phyloP scores from a whole-genome alignment of 2,888 invertebrate species.

The Cataglyphis cursor region DNA sequence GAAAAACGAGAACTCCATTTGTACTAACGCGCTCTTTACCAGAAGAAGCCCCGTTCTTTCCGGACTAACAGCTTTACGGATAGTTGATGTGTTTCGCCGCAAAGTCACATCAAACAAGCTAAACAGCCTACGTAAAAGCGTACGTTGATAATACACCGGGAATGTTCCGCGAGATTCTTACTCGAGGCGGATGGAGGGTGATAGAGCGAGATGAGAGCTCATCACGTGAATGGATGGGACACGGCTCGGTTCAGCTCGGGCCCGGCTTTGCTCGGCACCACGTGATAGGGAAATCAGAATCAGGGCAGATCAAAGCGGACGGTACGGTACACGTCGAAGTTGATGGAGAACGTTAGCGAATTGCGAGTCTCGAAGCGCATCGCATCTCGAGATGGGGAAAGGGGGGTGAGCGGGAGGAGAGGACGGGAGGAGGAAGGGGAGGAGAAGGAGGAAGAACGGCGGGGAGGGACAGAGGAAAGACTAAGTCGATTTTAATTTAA shows the following conservation, averaged over 20 bases:
- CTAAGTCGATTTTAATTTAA: constrained; percentile 83
- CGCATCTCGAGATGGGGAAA: background rate
- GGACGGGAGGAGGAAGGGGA: background rate
- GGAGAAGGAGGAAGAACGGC: background rate
- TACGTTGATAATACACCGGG: constrained; percentile 58
- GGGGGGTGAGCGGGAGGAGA: background rate
- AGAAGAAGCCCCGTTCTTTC: background rate
- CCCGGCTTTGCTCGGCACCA: constrained; percentile 35
- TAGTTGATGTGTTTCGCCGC: constrained; percentile 11
- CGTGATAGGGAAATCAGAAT: constrained; percentile 69
- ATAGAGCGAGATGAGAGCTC: constrained; percentile 74
- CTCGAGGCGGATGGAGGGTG: constrained; percentile 58
- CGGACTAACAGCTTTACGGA: constrained; percentile 9
- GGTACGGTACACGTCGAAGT: constrained; percentile 51
- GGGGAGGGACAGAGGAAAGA: constrained; percentile 56
- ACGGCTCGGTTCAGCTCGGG: constrained; percentile 15
- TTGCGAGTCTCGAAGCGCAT: constrained; percentile 55
- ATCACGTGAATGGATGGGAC: constrained; percentile 72
- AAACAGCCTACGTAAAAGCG: constrained; percentile 63
- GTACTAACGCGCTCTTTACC: background rate
- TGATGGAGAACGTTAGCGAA: constrained; percentile 64
- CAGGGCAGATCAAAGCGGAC: constrained; percentile 70
- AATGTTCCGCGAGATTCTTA: constrained; percentile 39
- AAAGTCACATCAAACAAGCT: constrained; percentile 31
- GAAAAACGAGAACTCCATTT: constrained; percentile 15